These are phyloP conservation scores for Dryadula phaetusa DNA, from an alignment of 2,888 invertebrate species.

Conservation along the genomic window DNA sequence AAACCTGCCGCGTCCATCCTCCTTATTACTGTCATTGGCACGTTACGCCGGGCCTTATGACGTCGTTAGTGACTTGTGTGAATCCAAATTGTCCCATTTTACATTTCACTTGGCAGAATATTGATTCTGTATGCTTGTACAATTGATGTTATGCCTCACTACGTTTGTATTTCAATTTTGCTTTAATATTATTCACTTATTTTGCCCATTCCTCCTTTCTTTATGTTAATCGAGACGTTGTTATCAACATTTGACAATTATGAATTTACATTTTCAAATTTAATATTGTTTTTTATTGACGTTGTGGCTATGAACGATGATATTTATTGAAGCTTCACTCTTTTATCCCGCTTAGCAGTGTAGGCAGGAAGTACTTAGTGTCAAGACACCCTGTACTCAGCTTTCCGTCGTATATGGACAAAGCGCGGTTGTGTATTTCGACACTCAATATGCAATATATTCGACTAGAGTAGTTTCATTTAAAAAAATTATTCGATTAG, in stretches of 20 bases:
- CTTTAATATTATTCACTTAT: not conserved
- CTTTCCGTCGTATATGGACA: too few species aligned
- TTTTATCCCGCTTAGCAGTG: too few species aligned
- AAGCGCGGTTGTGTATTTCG: too few species aligned
- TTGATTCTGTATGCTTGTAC: slow-evolving; percentile 32
- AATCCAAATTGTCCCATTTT: slow-evolving; percentile 47
- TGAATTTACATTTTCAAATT: not conserved
- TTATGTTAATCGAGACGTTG: not conserved
- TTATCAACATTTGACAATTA: not conserved
- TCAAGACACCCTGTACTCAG: too few species aligned
- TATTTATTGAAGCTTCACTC: too few species aligned
- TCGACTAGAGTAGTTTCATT: too few species aligned
- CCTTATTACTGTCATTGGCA: slow-evolving; percentile 45
- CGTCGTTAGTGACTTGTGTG: slow-evolving; percentile 45
- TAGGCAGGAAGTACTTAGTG: too few species aligned
- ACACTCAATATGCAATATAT: too few species aligned
- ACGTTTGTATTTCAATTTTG: not conserved
- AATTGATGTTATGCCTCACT: slow-evolving; percentile 25
- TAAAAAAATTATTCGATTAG: too few species aligned
- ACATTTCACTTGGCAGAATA: slow-evolving; percentile 40
- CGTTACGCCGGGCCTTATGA: slow-evolving; percentile 36
- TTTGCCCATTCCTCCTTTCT: not conserved
- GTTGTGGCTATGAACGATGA: too few species aligned
- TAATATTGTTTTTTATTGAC: not conserved
- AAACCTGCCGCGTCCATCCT: slow-evolving; percentile 14